Evolutionary conservation across 2,888 invertebrate genomes (phyloP), one percentile per base, ranked within the genome.

Genomic region (Pseudococcus viburni): DNA sequence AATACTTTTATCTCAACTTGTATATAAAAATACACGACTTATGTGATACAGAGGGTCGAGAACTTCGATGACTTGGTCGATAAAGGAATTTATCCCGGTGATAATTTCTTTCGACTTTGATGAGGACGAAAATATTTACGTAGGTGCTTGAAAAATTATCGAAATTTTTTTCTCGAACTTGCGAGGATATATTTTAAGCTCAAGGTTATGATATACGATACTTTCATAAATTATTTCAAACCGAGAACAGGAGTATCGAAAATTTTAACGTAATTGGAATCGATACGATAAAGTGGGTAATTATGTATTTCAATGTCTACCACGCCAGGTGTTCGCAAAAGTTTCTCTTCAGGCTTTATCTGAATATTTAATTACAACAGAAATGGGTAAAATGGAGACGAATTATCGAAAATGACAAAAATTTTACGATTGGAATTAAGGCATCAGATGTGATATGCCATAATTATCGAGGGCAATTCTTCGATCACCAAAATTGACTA

Each of bases 21-120:
- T 22, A 33, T 73, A 73, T 33, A 33, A 33, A 26, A 73, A 73
- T 73, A 73, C 33, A 33, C 68, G 33, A 73, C 19, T 64, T 73
- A 33, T 59, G 59, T 59, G 19, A n/a, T 19, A 59, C 26, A 33
- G 26, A 33, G 6, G 59, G 59, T 59, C 59, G 59, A 59, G 12
- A 5, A 33, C 26, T 33, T 33, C 26, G 26, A 33, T 19, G 6
- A 59, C 19, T 59, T 59, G n/a, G 8, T 46, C 46, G 46, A 11
- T 46, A 46, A 46, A 46, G n/a, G n/a, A n/a, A 33, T 33, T 33
- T 33, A 33, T 33, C 26, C 26, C 3, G 26, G 26, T 33, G 26
- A 33, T 33, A 33, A 33, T 33, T 33, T 33, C 26, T 33, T 33
- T 33, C 26, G 3, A 33, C 26, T 33, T 33, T 3, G 26, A 33